Evolutionary conservation across 2,797 vertebrate species (phyloP).

Genomic region (Monodelphis domestica): DNA sequence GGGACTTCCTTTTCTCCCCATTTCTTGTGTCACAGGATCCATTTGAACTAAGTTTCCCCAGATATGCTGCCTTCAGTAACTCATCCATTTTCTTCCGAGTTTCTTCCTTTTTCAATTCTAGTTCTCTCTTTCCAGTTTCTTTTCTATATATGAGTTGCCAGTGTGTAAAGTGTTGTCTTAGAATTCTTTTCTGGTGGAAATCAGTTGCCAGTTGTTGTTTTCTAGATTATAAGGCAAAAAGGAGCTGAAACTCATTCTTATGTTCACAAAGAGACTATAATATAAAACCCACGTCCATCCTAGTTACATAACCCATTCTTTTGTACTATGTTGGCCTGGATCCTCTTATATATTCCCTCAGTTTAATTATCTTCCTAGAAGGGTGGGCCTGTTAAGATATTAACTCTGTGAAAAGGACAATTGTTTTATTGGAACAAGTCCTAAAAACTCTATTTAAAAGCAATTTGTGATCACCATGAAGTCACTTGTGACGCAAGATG

Average conservation of each 20-base stretch:
- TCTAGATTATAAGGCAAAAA: conserved; percentile 76
- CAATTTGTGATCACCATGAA: conserved; percentile 24
- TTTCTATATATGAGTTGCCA: conserved; percentile 89
- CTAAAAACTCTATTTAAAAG: conserved; percentile 25
- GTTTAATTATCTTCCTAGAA: conserved; percentile 16
- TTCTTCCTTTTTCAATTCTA: conserved; percentile 89
- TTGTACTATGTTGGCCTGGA: conserved; percentile 41
- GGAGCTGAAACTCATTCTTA: conserved; percentile 11
- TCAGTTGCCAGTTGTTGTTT: conserved; percentile 86
- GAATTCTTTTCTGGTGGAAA: conserved; percentile 87
- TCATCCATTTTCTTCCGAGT: conserved; percentile 91
- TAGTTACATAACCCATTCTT: conserved; percentile 4
- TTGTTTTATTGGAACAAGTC: conserved; percentile 12
- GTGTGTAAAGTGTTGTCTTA: conserved; percentile 87
- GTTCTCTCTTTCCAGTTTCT: conserved; percentile 84
- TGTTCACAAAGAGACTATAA: conserved; percentile 26
- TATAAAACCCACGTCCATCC: conserved; percentile 46
- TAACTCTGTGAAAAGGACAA: conserved; percentile 42
- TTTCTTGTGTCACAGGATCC: conserved; percentile 21
- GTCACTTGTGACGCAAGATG: conserved; percentile 36
- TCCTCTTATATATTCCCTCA: conserved; percentile 6
- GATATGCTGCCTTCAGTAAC: conserved; percentile 87
- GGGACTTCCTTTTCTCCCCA: conserved; percentile 41
- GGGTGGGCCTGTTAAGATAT: background rate
- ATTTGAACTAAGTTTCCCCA: conserved; percentile 67